phyloP scores from a whole-genome alignment of 2,797 vertebrate species.

The Florisuga fusca region DNA sequence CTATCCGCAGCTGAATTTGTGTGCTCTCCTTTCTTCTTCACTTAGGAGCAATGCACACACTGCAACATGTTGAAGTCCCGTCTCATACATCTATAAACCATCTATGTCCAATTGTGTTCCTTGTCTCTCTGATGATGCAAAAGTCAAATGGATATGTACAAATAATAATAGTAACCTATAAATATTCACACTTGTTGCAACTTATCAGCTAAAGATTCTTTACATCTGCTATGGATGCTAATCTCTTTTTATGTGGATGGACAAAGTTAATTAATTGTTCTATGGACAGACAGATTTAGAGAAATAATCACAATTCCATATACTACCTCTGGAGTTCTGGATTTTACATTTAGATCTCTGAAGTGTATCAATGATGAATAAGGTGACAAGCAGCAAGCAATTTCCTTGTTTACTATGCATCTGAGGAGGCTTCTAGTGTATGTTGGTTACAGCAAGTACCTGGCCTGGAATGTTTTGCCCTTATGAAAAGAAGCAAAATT shows the following conservation, averaged over 20 bases:
- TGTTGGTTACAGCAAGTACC: background rate
- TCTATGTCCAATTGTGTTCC: background rate
- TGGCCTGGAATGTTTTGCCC: background rate
- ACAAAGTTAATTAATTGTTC: constrained; percentile 21
- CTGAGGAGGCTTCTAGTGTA: constrained; percentile 47
- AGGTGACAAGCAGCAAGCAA: constrained; percentile 31
- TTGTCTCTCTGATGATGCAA: background rate
- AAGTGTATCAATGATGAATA: background rate
- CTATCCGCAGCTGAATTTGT: background rate
- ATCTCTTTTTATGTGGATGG: background rate
- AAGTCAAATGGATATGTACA: constrained; percentile 16
- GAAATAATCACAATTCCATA: constrained; percentile 4
- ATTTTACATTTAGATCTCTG: constrained; percentile 53
- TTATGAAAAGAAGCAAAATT: background rate
- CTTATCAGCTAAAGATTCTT: constrained; percentile 11
- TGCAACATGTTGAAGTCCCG: background rate
- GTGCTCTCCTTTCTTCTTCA: constrained; percentile 32
- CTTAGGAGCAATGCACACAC: constrained; percentile 40
- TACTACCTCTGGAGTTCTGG: constrained; percentile 15
- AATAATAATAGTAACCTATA: background rate
- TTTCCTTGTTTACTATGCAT: constrained; percentile 36
- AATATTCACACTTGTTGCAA: constrained; percentile 1
- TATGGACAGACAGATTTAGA: constrained; percentile 45
- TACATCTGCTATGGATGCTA: background rate
- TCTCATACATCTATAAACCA: constrained; percentile 13